A percentile compares a stretch with the other conserved stretches of the same genome.
phyloP scores from a whole-genome alignment of 2,113 vertebrate species.

The Thunnus maccoyii region DNA sequence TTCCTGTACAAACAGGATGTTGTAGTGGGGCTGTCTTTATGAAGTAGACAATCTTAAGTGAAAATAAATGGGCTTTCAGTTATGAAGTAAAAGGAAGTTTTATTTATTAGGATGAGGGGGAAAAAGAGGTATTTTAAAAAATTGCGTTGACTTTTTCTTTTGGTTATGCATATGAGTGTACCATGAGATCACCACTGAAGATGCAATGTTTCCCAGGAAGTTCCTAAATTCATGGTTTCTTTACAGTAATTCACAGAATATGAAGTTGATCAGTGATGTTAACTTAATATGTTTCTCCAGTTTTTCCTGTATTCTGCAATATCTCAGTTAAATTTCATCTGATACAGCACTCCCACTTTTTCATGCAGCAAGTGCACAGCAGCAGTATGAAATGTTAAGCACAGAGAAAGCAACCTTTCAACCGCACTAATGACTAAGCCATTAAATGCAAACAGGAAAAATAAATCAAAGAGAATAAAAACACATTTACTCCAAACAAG shows the following conservation, averaged over 20 bases:
- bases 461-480: constrained; percentile 35
- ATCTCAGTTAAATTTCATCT: constrained; percentile 13
- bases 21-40: neutral
- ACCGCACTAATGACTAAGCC: neutral
- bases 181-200: neutral
- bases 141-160: neutral
- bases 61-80: constrained; percentile 5
- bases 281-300: neutral
- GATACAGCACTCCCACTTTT: constrained; percentile 9
- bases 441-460: constrained; percentile 21
- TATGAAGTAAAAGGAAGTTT: neutral
- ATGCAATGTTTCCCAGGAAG: neutral
- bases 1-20: neutral
- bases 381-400: constrained; percentile 30
- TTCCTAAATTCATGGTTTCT: neutral
- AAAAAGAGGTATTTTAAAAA: neutral
- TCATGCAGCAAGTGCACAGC: neutral
- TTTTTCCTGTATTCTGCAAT: constrained; percentile 12
- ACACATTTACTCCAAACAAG: constrained; percentile 24
- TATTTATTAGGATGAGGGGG: neutral
- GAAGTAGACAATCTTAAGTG: neutral
- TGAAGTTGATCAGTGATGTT: neutral
- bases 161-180: neutral
- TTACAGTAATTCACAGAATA: neutral
- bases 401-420: constrained; percentile 16